Evolutionary conservation across 2,888 invertebrate genomes (phyloP).

Genomic region (Morpho achilles): DNA sequence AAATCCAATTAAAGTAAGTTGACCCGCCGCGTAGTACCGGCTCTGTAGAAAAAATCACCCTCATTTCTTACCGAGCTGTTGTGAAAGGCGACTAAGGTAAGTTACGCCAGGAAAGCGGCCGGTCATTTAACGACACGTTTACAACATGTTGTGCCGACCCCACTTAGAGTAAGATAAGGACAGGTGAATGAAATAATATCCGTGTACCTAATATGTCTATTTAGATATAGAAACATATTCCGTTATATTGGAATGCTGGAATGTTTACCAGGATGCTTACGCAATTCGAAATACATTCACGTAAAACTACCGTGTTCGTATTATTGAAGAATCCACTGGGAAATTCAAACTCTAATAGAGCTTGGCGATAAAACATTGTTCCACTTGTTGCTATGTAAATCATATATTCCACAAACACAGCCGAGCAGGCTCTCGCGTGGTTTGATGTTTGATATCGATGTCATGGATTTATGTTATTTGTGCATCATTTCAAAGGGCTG

Average conservation of each 20-base stretch:
- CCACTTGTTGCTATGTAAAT: slow-evolving; percentile 63
- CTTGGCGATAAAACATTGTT: slow-evolving; percentile 62
- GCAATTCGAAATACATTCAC: slow-evolving; percentile 3
- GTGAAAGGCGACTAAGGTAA: too few species aligned
- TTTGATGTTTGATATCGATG: slow-evolving; percentile 42
- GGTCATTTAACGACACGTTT: too few species aligned
- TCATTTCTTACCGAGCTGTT: too few species aligned
- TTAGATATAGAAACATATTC: not conserved
- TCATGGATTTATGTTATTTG: slow-evolving; percentile 18
- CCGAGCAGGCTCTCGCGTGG: slow-evolving; percentile 46
- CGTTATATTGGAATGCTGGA: slow-evolving; percentile 1
- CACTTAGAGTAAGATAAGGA: too few species aligned
- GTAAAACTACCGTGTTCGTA: slow-evolving; percentile 46
- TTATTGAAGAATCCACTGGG: slow-evolving; percentile 55
- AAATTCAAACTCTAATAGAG: slow-evolving; percentile 64
- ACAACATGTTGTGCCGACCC: too few species aligned
- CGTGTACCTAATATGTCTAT: too few species aligned
- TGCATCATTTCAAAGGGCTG: not conserved
- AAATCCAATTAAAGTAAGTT: too few species aligned
- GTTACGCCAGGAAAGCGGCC: too few species aligned
- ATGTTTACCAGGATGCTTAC: not conserved
- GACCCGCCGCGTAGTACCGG: too few species aligned
- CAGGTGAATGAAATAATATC: too few species aligned
- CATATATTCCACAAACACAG: slow-evolving; percentile 47
- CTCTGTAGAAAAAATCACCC: too few species aligned